phyloP scores from a whole-genome alignment of 2,113 vertebrate genomes.

The Tiliqua scincoides region DNA sequence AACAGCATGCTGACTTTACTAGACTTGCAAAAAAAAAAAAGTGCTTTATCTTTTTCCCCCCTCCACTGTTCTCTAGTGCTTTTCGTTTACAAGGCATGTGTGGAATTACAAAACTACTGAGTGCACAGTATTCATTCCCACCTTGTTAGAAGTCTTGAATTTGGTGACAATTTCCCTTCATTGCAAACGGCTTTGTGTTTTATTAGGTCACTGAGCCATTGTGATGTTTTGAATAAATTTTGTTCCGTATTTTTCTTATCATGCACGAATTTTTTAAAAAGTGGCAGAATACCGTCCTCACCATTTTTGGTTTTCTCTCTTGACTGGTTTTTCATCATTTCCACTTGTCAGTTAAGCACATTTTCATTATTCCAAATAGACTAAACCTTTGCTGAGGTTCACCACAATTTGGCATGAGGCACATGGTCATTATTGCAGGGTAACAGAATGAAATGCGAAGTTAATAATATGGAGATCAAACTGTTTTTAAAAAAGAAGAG shows the following conservation, averaged over 20 bases:
- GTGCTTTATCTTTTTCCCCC: constrained; percentile 5
- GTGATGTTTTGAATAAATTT: constrained; percentile 42
- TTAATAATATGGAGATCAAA: background rate
- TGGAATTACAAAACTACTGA: constrained; percentile 49
- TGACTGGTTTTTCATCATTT: constrained; percentile 56
- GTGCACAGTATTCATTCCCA: constrained; percentile 45
- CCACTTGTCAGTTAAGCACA: constrained; percentile 38
- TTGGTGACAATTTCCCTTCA: constrained; percentile 55
- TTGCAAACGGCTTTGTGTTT: constrained; percentile 52
- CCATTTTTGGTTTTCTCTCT: constrained; percentile 44
- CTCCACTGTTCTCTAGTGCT: constrained; percentile 35
- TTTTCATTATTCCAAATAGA: constrained; percentile 1
- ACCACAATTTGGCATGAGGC: constrained; percentile 16
- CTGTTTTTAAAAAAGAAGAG: background rate
- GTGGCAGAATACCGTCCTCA: constrained; percentile 29
- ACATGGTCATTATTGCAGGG: constrained; percentile 10
- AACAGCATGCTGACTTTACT: background rate
- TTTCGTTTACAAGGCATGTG: constrained; percentile 31
- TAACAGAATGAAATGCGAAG: background rate
- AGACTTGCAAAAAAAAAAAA: background rate
- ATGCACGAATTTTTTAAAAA: constrained; percentile 36
- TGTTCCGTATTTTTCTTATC: constrained; percentile 47
- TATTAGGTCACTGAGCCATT: constrained; percentile 55
- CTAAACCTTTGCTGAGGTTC: background rate
- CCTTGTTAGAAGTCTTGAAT: constrained; percentile 39